These are phyloP conservation scores for Sciaenops ocellatus DNA, from an alignment of 2,797 vertebrate species.

Conservation along the genomic window DNA sequence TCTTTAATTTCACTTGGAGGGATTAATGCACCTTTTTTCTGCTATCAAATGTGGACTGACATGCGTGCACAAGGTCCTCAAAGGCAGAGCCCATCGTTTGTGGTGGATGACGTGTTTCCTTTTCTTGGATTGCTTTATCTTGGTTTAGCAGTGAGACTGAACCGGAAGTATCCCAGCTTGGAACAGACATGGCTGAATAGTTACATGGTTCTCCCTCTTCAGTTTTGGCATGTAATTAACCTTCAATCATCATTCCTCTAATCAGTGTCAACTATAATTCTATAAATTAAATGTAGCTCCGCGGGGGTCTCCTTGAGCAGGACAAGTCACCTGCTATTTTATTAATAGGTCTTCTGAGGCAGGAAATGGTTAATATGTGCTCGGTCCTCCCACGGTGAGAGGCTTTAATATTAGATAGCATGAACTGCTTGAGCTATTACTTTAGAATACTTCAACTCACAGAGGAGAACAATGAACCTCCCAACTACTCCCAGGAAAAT, in stretches of 20 bases:
- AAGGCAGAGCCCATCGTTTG: neutral
- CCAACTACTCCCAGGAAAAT: conserved; percentile 12
- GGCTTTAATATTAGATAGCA: conserved; percentile 54
- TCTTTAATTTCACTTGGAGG: neutral
- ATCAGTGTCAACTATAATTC: conserved; percentile 50
- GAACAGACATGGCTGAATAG: conserved; percentile 32
- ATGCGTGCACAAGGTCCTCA: neutral
- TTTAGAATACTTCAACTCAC: conserved; percentile 32
- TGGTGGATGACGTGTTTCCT: neutral
- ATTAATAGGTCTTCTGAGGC: conserved; percentile 48
- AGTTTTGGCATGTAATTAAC: conserved; percentile 60
- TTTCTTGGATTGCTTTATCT: conserved; percentile 8
- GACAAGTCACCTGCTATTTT: conserved; percentile 44
- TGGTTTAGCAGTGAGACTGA: neutral
- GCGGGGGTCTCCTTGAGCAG: conserved; percentile 24
- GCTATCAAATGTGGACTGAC: neutral
- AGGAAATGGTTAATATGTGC: conserved; percentile 42
- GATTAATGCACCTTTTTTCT: conserved; percentile 4
- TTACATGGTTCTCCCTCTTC: conserved; percentile 14
- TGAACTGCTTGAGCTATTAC: conserved; percentile 38
- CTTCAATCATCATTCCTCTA: conserved; percentile 51
- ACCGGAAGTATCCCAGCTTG: neutral
- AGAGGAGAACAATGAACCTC: neutral
- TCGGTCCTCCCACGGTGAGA: conserved; percentile 25
- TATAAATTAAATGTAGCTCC: conserved; percentile 40